These are phyloP conservation scores for Lerista edwardsae DNA, from an alignment of 2,797 vertebrate genomes.

Conservation along the genomic window DNA sequence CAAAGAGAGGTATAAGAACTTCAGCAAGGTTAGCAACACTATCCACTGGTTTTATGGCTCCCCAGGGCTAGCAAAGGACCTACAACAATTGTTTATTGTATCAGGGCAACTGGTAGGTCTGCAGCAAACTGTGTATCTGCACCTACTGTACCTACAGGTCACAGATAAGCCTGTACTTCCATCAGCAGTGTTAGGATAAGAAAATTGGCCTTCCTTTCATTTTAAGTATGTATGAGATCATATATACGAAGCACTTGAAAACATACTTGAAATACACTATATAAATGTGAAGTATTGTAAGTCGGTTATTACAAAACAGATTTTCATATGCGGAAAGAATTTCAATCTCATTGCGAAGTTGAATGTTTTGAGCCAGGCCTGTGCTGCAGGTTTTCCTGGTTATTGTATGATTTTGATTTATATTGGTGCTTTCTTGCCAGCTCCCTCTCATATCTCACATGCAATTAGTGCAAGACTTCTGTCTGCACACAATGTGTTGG, in stretches of 20 bases:
- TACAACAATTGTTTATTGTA: background rate
- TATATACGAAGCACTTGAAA: background rate
- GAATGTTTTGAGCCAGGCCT: background rate
- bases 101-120: background rate
- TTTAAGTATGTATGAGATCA: background rate
- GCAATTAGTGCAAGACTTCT: conserved; percentile 21
- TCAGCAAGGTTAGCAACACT: too few species aligned
- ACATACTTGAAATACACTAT: background rate
- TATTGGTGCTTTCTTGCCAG: conserved; percentile 1
- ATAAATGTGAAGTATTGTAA: background rate
- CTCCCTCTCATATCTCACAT: conserved; percentile 13
- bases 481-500: background rate
- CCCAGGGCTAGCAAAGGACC: background rate
- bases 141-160: background rate
- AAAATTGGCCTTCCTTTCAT: background rate
- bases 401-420: conserved; percentile 12
- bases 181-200: background rate
- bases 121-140: background rate
- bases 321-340: background rate
- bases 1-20: too few species aligned
- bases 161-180: background rate
- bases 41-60: too few species aligned
- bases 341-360: background rate
- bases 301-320: background rate
- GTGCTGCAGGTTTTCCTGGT: background rate